These are phyloP conservation scores for Drosophila mojavensis DNA, from an alignment of 1,140 invertebrate species.

Conservation along the genomic window DNA sequence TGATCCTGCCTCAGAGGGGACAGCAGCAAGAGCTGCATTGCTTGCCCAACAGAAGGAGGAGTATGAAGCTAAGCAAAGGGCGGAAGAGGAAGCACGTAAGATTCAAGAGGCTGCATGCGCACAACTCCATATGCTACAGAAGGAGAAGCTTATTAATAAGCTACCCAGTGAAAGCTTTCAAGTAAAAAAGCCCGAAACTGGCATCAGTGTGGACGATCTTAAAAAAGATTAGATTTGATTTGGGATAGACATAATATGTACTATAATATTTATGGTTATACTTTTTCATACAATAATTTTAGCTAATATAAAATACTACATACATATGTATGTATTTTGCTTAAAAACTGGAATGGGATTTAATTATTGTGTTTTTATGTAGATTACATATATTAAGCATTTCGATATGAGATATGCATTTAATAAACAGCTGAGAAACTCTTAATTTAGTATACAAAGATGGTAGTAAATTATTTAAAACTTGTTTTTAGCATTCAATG, in stretches of 20 bases:
- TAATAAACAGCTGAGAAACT: too few species aligned
- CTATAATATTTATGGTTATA: neutral
- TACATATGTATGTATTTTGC: too few species aligned
- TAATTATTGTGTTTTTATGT: too few species aligned
- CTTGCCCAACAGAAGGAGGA: constrained; percentile 70
- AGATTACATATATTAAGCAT: too few species aligned
- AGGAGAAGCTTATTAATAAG: constrained; percentile 53
- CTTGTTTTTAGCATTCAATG: neutral
- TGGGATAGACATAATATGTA: neutral
- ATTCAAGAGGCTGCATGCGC: constrained; percentile 75
- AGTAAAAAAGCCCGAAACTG: constrained; percentile 54
- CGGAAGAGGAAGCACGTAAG: constrained; percentile 63
- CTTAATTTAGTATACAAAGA: too few species aligned
- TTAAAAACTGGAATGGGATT: too few species aligned
- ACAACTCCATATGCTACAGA: constrained; percentile 69
- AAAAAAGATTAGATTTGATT: constrained; percentile 6
- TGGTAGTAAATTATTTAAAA: neutral
- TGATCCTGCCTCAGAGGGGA: constrained; percentile 67
- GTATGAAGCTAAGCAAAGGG: constrained; percentile 67
- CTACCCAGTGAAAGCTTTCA: constrained; percentile 66
- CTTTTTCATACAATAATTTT: too few species aligned
- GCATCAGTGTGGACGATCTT: constrained; percentile 46
- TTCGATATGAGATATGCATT: too few species aligned
- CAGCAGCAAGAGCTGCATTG: constrained; percentile 68
- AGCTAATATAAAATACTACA: too few species aligned